Evolutionary conservation across 2,113 vertebrate genomes (phyloP).

Genomic region (Oophaga pumilio): DNA sequence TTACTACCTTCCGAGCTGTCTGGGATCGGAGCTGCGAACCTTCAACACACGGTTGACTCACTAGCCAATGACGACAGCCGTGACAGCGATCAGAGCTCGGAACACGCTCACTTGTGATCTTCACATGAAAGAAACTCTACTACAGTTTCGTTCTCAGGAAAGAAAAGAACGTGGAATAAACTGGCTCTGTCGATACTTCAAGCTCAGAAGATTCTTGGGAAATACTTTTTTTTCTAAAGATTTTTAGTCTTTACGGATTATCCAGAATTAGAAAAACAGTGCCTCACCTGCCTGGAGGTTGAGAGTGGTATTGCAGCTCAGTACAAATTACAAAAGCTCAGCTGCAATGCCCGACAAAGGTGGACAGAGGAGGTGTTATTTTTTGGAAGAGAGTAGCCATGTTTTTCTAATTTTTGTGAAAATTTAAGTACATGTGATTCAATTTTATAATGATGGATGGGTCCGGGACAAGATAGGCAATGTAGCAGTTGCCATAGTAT

Average conservation of each 20-base stretch:
- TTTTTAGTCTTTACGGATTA: slow-evolving; percentile 56
- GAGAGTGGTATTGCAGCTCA: not conserved
- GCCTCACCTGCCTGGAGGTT: not conserved
- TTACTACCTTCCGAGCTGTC: slow-evolving; percentile 93
- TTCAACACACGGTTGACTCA: slow-evolving; percentile 90
- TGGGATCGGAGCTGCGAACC: slow-evolving; percentile 81
- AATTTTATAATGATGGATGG: slow-evolving; percentile 54
- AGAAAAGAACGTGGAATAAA: slow-evolving; percentile 69
- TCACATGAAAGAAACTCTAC: slow-evolving; percentile 58
- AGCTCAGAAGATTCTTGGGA: slow-evolving; percentile 67
- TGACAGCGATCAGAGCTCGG: slow-evolving; percentile 96
- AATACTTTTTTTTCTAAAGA: slow-evolving; percentile 62
- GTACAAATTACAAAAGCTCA: not conserved
- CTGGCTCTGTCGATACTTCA: slow-evolving; percentile 72
- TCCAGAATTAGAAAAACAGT: not conserved
- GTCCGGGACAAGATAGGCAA: not conserved
- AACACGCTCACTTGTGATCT: slow-evolving; percentile 93
- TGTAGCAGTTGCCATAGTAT: not conserved
- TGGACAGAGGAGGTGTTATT: not conserved
- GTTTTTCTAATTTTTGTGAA: not conserved
- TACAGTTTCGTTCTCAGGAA: slow-evolving; percentile 82
- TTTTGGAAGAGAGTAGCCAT: not conserved
- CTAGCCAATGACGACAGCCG: slow-evolving; percentile 94
- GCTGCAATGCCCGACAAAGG: no score
- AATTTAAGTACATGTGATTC: slow-evolving; percentile 67